Percentiles rank a stretch among this genome's conserved stretches.
These are phyloP conservation scores for Oligia strigilis DNA, from an alignment of 2,888 invertebrate species.

Conservation along the genomic window DNA sequence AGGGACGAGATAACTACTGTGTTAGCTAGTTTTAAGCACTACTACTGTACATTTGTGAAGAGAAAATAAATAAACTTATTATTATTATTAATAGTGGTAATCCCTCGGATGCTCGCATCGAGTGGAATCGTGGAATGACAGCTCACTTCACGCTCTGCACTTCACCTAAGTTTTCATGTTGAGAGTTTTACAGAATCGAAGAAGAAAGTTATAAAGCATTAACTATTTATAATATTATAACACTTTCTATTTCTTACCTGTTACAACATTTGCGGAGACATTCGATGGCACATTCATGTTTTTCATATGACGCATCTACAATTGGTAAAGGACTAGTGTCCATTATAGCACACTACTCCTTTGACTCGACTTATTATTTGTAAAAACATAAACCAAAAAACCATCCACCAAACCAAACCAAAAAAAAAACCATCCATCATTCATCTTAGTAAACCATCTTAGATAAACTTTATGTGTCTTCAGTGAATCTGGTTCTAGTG, in stretches of 20 bases:
- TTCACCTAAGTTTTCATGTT: too few relatives aligned
- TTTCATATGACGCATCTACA: not conserved
- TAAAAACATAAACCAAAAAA: not conserved
- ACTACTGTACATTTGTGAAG: too few relatives aligned
- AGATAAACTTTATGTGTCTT: not conserved
- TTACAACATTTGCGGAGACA: not conserved
- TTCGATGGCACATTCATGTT: not conserved
- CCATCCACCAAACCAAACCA: too few relatives aligned
- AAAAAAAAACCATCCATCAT: too few relatives aligned
- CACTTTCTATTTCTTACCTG: not conserved
- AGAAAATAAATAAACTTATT: too few relatives aligned
- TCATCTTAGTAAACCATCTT: not conserved
- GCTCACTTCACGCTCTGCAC: too few relatives aligned
- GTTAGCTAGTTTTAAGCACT: too few relatives aligned
- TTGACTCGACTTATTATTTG: not conserved
- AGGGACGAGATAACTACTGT: too few relatives aligned
- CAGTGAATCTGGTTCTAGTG: not conserved
- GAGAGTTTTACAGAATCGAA: not conserved
- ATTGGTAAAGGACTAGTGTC: not conserved
- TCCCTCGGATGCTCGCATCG: too few relatives aligned
- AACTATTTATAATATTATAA: not conserved
- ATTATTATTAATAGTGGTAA: too few relatives aligned
- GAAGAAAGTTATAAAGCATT: not conserved
- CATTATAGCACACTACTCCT: too few relatives aligned
- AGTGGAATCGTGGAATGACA: too few relatives aligned